Evolutionary conservation across 2,888 invertebrate species (phyloP), one percentile per base, ranked within the genome.

Genomic region (Panzeria rudis): DNA sequence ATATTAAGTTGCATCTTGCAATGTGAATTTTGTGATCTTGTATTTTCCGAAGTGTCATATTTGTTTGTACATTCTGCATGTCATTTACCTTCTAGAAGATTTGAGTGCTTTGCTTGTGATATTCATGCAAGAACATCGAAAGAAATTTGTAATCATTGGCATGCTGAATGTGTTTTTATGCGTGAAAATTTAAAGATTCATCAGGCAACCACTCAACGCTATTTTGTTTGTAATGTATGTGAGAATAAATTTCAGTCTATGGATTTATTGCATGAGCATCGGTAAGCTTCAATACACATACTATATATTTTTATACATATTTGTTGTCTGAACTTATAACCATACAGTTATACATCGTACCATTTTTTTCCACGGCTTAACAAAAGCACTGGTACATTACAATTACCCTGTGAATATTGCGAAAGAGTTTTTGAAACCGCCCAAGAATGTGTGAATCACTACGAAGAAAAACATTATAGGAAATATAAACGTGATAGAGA

Each of bases 21-120:
- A 88, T 95, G 95, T 85, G 95, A 95, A 89, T 95, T 94, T 88
- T 95, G 95, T 87, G 94, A 94, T 87, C 93, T 93, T 54, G 93
- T 94, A 0, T 95, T 94, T 87, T 93, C 93, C 0, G 94, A 94
- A 64, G 93, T 93, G 59, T 92, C 92, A 0, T 91, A 92, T 56
- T 88, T 95, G 38, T 88, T 92, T 7, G 79, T 88, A 1, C 92
- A 93, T 61, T 90, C 92, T 8, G 89, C 91, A 7, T 88, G 88
- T 1, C 92, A 93, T 86, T 84, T 89, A 73, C 90, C 91, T 0
- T 88, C 88, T 32, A 87, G 88, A 2, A 91, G 91, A 0, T 92
- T 91, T 73, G 91, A 92, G 76, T 92, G 92, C 73, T 88, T 88
- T 90, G 93, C 87, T 88, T 93, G 88, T 92, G 94, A 90, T 86